Percentiles rank a stretch among this genome's conserved stretches.
phyloP scores from a whole-genome alignment of 2,113 vertebrate genomes.

The Varanus salvator region DNA sequence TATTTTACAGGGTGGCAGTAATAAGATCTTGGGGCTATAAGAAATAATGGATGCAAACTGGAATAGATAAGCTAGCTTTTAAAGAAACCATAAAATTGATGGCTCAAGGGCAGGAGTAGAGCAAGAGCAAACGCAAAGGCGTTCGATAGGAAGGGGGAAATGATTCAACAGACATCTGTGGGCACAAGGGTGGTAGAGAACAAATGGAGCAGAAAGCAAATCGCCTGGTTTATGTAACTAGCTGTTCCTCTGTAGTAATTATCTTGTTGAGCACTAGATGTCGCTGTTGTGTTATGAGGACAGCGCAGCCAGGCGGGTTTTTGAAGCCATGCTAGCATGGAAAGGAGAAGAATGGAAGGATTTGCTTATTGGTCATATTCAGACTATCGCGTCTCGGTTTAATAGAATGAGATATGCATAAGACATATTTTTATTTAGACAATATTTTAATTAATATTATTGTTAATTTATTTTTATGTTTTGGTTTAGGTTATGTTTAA shows the following conservation, averaged over 20 bases:
- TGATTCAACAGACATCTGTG: not conserved
- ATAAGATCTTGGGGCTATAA: not conserved
- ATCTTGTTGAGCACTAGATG: slow-evolving; percentile 14
- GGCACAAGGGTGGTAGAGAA: not conserved
- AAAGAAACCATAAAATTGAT: not conserved
- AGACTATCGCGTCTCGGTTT: not conserved
- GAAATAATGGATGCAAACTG: not conserved
- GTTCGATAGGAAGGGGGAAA: not conserved
- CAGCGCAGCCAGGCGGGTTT: not conserved
- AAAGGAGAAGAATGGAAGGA: not conserved
- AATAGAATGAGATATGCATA: not conserved
- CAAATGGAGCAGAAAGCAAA: not conserved
- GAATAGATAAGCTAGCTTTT: not conserved
- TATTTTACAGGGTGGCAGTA: not conserved
- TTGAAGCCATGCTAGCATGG: not conserved
- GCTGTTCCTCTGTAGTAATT: not conserved
- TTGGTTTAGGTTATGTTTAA: too few species aligned
- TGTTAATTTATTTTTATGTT: too few species aligned
- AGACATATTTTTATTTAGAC: too few species aligned
- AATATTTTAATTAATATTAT: too few species aligned
- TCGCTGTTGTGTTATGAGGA: not conserved
- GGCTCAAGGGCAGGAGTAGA: not conserved
- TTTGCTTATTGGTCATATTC: too few species aligned
- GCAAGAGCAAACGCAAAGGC: not conserved
- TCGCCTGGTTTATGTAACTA: not conserved